These are phyloP conservation scores for Portunus trituberculatus DNA, from an alignment of 1,140 invertebrate species.

Conservation along the genomic window DNA sequence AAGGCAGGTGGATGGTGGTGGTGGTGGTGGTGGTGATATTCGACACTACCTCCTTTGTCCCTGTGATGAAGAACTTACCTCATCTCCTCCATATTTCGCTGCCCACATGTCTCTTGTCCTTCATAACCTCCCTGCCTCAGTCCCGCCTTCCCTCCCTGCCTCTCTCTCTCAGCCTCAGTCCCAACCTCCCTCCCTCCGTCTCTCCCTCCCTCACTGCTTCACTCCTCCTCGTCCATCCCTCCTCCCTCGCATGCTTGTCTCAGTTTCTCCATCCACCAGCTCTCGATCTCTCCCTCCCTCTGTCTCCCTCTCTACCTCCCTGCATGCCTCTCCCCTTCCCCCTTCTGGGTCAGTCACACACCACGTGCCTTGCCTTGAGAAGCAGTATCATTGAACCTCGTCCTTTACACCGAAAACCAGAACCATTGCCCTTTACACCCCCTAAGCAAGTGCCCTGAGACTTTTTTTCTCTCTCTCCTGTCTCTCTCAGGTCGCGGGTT, in stretches of 20 bases:
- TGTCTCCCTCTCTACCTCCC: not conserved
- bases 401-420: not conserved
- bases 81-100: not conserved
- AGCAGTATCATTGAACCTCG: not conserved
- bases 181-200: too few species aligned
- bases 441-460: not conserved
- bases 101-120: not conserved
- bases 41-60: not conserved
- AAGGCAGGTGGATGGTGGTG: too few species aligned
- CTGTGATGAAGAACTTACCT: not conserved
- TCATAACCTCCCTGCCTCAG: not conserved
- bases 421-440: not conserved
- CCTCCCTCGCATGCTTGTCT: too few species aligned
- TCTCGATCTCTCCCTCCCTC: not conserved
- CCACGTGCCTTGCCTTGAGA: not conserved
- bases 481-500: too few species aligned
- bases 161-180: too few species aligned
- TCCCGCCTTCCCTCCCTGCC: not conserved
- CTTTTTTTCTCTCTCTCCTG: not conserved
- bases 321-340: not conserved
- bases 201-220: too few species aligned
- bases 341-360: slow-evolving; percentile 17
- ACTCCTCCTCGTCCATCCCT: too few species aligned
- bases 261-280: not conserved
- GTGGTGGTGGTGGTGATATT: not conserved